Evolutionary conservation across 2,888 invertebrate species (phyloP).

Genomic region (Venustoraphidia nigricollis): DNA sequence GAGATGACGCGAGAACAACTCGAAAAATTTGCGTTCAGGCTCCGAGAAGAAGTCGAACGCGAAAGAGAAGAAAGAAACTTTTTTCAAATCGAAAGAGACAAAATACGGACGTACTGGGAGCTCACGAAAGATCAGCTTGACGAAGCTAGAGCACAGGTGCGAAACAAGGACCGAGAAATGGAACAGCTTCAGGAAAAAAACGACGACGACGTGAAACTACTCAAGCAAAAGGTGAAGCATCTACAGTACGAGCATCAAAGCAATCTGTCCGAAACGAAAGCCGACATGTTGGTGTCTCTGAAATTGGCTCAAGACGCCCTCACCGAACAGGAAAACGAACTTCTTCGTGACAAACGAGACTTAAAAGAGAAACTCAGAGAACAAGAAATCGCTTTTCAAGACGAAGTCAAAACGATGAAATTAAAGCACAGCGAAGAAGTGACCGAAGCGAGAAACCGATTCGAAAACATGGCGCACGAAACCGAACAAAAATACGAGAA

Average conservation of each 20-base stretch:
- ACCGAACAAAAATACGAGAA: conserved; percentile 57
- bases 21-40: conserved; percentile 70
- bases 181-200: conserved; percentile 79
- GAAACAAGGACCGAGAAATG: conserved; percentile 72
- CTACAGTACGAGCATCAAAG: conserved; percentile 83
- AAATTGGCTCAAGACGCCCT: conserved; percentile 77
- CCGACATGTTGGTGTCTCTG: conserved; percentile 66
- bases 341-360: conserved; percentile 56
- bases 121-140: conserved; percentile 81
- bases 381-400: conserved; percentile 51
- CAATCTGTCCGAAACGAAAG: conserved; percentile 67
- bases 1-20: conserved; percentile 88
- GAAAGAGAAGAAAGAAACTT: conserved; percentile 92
- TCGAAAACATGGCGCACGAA: conserved; percentile 50
- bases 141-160: conserved; percentile 56
- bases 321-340: conserved; percentile 54
- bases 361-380: conserved; percentile 52
- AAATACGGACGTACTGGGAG: conserved; percentile 90
- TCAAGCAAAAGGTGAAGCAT: conserved; percentile 87
- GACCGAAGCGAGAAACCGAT: conserved; percentile 42
- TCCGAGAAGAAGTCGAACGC: conserved; percentile 82
- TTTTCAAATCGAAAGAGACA: conserved; percentile 89
- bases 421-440: conserved; percentile 35
- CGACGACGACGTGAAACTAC: conserved; percentile 73
- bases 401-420: conserved; percentile 55